Evolutionary conservation across 2,113 vertebrate genomes (phyloP), one percentile per base, ranked within the genome.

Genomic region (Gambusia holbrooki): DNA sequence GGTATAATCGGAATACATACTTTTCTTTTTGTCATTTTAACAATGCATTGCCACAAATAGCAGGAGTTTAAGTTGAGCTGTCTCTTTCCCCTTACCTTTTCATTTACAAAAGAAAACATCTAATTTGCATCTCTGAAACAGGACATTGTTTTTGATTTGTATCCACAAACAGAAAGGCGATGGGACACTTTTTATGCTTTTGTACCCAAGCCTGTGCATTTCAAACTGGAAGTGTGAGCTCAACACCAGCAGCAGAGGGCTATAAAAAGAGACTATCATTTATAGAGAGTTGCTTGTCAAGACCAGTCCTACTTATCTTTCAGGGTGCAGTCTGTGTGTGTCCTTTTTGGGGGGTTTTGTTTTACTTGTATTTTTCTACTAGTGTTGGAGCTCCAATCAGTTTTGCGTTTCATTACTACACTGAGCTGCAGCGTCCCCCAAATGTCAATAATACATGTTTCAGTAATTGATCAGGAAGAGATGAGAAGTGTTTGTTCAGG

Each of bases 231-330:
- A 87, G 81, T 73, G 80, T 78, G 74, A 89, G 77, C 73, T 86
- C 84, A 74, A 82, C 48, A 80, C 70, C 32, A 35, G 72, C 77
- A 65, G 77, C 75, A 25, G 74, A 84, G 90, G 76, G 81, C 88
- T 83, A 79, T 83, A 89, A 93, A 92, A 93, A 89, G 84, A 92
- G 80, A 82, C 85, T 80, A 91, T 94, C 93, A 93, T 93, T 94
- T 94, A 91, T 91, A 85, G 90, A 84, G 70, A 8, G 54, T 58
- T 80, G 58, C 73, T 82, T 89, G 88, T 91, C 75, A 68, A 86
- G 89, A 74, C 30, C n/a, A 80, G 80, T 82, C 67, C 69, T 84
- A 82, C 91, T 92, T 89, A 92, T 93, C 92, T 91, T 89, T 89
- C 86, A 82, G 72, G 54, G 66, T 73, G 84, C 88, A 82, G 80